Conservation (phyloP, 2,888 invertebrate genomes). For the Capitulum mitella region DNA sequence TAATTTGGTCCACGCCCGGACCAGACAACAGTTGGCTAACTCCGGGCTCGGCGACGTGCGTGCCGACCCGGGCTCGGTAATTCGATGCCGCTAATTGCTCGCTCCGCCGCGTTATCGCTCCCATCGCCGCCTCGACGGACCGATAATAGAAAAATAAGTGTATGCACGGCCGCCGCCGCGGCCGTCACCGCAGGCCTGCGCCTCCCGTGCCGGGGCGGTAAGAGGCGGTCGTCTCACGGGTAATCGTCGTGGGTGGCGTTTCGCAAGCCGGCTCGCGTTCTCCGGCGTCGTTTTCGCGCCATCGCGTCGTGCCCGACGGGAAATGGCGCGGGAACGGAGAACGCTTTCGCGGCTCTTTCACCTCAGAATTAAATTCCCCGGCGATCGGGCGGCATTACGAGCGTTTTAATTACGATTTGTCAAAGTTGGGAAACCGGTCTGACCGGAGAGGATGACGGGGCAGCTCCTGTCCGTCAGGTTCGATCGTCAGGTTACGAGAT, state of each 20-base stretch:
- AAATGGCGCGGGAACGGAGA: background rate
- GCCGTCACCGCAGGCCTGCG: too few species aligned
- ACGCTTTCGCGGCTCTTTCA: background rate
- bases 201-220: background rate
- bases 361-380: background rate
- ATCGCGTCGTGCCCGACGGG: background rate
- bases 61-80: too few species aligned
- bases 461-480: too few species aligned
- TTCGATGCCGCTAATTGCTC: too few species aligned
- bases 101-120: too few species aligned
- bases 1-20: too few species aligned
- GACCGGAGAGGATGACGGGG: background rate
- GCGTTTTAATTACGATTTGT: background rate
- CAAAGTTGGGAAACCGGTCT: background rate
- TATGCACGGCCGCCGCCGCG: too few species aligned
- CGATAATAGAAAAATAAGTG: too few species aligned
- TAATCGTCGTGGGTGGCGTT: background rate
- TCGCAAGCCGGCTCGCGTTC: background rate
- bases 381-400: background rate
- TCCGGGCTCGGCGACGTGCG: too few species aligned
- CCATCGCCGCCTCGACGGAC: too few species aligned
- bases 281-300: background rate
- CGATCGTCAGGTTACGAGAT: too few species aligned
- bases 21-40: too few species aligned
- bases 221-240: background rate